Conservation (phyloP, 2,888 invertebrate genomes). For the Ornithoptera alexandrae region DNA sequence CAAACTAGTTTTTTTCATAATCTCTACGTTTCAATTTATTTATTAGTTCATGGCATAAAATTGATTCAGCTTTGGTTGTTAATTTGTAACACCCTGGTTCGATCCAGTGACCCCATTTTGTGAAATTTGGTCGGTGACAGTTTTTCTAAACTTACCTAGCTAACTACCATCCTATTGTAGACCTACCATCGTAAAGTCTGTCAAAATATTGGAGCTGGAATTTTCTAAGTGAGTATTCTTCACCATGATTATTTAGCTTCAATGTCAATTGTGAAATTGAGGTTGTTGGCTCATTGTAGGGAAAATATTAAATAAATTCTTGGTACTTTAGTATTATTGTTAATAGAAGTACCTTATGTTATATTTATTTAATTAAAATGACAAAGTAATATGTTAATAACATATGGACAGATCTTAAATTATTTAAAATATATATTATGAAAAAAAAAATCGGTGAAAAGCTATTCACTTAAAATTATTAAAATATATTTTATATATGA, state of each 20-base stretch:
- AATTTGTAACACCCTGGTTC: not conserved
- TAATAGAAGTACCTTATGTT: not conserved
- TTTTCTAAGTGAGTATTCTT: too few species aligned
- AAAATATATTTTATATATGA: not conserved
- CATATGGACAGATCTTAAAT: too few species aligned
- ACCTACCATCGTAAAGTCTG: too few species aligned
- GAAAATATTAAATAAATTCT: not conserved
- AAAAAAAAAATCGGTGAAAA: not conserved
- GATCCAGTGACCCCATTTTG: too few species aligned
- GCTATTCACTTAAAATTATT: not conserved
- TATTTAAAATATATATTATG: not conserved
- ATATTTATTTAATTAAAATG: not conserved
- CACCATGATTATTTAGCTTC: too few species aligned
- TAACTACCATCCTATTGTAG: too few species aligned
- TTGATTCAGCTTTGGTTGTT: not conserved
- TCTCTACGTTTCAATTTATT: not conserved
- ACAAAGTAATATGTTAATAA: not conserved
- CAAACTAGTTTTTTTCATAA: slow-evolving; percentile 6
- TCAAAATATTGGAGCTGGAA: too few species aligned
- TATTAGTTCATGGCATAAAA: not conserved
- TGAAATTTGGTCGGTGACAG: too few species aligned
- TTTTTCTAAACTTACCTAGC: too few species aligned
- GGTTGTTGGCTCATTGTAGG: too few species aligned
- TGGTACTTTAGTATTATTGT: not conserved
- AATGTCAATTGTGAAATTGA: too few species aligned